These are phyloP conservation scores for Osmerus mordax DNA, from an alignment of 2,113 vertebrate species.

Conservation along the genomic window DNA sequence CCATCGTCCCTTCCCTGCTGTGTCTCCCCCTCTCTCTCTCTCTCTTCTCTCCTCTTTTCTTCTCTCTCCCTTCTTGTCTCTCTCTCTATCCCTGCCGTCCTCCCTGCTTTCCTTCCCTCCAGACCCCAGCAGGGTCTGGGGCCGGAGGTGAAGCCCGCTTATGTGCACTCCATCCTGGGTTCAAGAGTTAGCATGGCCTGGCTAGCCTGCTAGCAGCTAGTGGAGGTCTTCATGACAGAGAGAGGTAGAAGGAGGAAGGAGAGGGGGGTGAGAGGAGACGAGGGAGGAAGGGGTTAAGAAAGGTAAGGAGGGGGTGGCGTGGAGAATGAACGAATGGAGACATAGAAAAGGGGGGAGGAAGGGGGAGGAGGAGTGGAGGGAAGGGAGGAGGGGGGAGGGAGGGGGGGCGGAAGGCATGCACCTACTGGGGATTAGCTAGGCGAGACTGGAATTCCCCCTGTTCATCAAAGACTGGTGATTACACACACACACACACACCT, in stretches of 20 bases:
- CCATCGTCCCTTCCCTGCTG: background rate
- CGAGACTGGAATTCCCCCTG: constrained; percentile 65
- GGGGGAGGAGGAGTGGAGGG: background rate
- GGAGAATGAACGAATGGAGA: background rate
- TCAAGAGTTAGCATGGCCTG: background rate
- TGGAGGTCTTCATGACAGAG: background rate
- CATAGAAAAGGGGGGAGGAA: background rate
- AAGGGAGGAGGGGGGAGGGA: background rate
- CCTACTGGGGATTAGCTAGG: constrained; percentile 51
- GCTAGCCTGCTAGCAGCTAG: background rate
- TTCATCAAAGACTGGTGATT: constrained; percentile 63
- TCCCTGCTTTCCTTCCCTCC: constrained; percentile 16
- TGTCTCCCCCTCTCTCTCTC: background rate
- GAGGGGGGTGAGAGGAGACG: constrained; percentile 5
- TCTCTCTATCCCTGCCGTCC: constrained; percentile 6
- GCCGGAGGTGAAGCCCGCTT: background rate
- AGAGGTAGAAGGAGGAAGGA: constrained; percentile 18
- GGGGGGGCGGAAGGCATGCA: constrained; percentile 45
- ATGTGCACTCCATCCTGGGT: background rate
- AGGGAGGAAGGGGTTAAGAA: background rate
- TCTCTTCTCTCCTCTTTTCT: background rate
- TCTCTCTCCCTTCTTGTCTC: background rate
- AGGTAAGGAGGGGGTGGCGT: background rate
- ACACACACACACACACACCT: constrained; percentile 1
- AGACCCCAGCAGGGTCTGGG: background rate